phyloP scores from a whole-genome alignment of 2,797 vertebrate species.

The Melanotaenia boesemani region DNA sequence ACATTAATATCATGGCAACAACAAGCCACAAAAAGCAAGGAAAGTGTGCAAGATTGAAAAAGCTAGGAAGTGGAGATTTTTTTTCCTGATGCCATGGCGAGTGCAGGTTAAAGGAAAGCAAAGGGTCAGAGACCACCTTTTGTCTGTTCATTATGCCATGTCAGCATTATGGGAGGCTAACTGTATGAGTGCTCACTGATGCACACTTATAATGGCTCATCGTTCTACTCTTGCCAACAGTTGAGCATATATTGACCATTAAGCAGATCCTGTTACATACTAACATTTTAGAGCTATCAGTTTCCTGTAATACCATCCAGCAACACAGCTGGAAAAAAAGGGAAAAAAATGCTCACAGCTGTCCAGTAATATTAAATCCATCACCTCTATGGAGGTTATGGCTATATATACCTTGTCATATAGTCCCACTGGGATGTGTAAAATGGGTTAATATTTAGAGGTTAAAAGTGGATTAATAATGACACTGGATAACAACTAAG shows the following conservation, averaged over 20 bases:
- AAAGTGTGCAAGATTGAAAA: slow-evolving; percentile 46
- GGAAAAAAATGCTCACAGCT: slow-evolving; percentile 2
- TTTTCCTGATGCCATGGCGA: slow-evolving; percentile 58
- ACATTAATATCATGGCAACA: slow-evolving; percentile 32
- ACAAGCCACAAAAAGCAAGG: slow-evolving; percentile 30
- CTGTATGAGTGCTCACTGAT: slow-evolving; percentile 1
- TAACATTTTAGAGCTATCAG: slow-evolving; percentile 40
- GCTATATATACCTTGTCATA: slow-evolving; percentile 9
- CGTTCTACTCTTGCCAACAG: slow-evolving; percentile 11
- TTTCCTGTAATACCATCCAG: slow-evolving; percentile 38
- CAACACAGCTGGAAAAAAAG: slow-evolving; percentile 48
- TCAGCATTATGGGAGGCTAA: slow-evolving; percentile 52
- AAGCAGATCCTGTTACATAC: slow-evolving; percentile 55
- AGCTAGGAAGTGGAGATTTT: slow-evolving; percentile 51
- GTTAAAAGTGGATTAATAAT: slow-evolving; percentile 41
- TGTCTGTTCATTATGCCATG: slow-evolving; percentile 52
- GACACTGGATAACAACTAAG: slow-evolving; percentile 11
- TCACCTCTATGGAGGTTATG: slow-evolving; percentile 5
- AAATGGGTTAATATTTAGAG: slow-evolving; percentile 37
- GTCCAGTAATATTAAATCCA: slow-evolving; percentile 30
- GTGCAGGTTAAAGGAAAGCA: slow-evolving; percentile 36
- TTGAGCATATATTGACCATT: slow-evolving; percentile 34
- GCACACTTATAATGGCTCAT: slow-evolving; percentile 21
- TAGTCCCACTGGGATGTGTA: not conserved
- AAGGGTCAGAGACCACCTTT: slow-evolving; percentile 54